Evolutionary conservation across 2,797 vertebrate genomes (phyloP).

Genomic region (Mormyrus hasselquistii): DNA sequence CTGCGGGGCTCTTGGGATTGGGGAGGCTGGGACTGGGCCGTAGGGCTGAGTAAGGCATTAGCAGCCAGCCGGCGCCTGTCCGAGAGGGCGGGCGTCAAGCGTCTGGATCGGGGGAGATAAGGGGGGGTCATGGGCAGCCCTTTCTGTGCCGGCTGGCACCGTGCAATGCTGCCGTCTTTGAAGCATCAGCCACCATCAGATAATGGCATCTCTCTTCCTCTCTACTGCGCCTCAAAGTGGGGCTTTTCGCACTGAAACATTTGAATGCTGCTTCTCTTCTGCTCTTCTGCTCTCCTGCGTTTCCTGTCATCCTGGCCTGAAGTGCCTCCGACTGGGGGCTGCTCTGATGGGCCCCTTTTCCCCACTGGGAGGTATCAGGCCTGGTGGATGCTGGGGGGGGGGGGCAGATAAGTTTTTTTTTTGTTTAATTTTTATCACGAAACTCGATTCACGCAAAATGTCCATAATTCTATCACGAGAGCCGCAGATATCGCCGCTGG

Average conservation of each 20-base stretch:
- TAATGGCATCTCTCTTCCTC: neutral
- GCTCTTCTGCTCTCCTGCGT: neutral
- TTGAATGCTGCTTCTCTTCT: neutral
- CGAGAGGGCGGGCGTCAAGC: conserved; percentile 37
- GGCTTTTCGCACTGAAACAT: neutral
- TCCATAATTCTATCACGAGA: neutral
- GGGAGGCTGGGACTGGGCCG: neutral
- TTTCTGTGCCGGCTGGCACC: conserved; percentile 37
- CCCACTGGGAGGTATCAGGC: neutral
- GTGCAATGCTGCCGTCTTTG: conserved; percentile 25
- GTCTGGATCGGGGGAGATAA: conserved; percentile 64
- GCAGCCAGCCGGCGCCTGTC: neutral
- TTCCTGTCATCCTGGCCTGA: neutral
- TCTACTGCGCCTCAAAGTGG: neutral
- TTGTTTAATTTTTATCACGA: neutral
- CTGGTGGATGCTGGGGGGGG: neutral
- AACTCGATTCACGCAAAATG: neutral
- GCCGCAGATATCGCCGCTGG: neutral
- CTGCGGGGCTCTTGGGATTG: neutral
- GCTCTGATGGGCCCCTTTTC: neutral
- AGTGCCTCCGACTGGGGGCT: neutral
- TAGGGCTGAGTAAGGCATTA: neutral
- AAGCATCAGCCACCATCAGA: conserved; percentile 37
- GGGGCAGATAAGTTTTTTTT: neutral
- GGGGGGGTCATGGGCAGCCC: conserved; percentile 46